Evolutionary conservation across 2,113 vertebrate genomes (phyloP), one percentile per base, ranked within the genome.

Genomic region (Eonycteris spelaea): DNA sequence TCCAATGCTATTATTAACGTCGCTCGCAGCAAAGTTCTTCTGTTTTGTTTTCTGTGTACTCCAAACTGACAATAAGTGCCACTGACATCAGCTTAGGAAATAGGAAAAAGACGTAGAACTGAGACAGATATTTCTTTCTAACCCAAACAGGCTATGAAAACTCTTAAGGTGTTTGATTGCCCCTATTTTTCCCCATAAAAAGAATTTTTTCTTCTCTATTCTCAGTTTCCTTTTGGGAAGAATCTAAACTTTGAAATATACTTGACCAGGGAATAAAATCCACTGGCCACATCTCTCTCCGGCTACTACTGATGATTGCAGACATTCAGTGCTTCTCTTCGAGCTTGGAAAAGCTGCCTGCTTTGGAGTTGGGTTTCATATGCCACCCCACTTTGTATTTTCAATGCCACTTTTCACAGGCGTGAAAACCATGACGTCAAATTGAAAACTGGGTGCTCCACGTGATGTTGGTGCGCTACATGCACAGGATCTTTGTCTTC

Each of bases 331-430:
- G 45, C 86, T 67, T 65, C 35, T 61, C 87, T 96, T 21, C 70
- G 75, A 86, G 92, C 79, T 94, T 86, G 97, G 97, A 97, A 96
- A 96, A 95, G 74, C 26, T 55, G 87, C 94, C 96, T 96, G 11
- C 68, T 95, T 91, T 68, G 48, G 68, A 96, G 53, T 57, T 22
- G 28, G 87, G 21, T 94, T 98, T 97, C 86, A 71, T 12, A 2
- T 22, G n/a, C 73, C 57, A 48, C 38, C 87, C 88, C 61, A 0
- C 88, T 91, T 83, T 59, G n/a, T 30, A 59, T 96, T 97, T 74
- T 59, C 97, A 92, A 0, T 92, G 95, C 95, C 94, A 11, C 97
- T 98, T 96, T 86, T 48, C 96, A 48, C 82, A 43, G 87, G 80
- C 84, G 2, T 38, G 86, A 26, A 2, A 90, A 87, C 93, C 67